Evolutionary conservation across 2,797 vertebrate genomes (phyloP), one percentile per base, ranked within the genome.

Genomic region (Acropternis orthonyx): DNA sequence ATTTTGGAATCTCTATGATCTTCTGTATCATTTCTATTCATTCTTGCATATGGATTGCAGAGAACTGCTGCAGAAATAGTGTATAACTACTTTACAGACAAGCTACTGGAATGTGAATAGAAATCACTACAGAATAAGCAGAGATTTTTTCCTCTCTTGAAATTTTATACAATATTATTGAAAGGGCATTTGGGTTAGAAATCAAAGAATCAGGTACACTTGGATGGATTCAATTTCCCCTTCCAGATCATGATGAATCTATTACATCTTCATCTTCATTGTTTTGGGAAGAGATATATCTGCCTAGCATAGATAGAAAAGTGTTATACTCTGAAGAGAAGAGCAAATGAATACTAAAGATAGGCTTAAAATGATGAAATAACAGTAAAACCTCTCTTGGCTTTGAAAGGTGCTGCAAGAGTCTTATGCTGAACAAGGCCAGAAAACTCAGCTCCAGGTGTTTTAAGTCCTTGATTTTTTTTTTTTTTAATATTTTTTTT

Each of bases 1-100:
- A 85, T 91, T 92, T 85, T 90, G 71, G 93, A 95, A 95, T 86
- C 37, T 90, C 85, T 74, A 3, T 4, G 92, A 93, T 91, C 72
- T 84, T 91, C 73, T 92, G 67, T 74, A 77, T 87, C 14, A 83
- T 94, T 94, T 96, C 82, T 93, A 51, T 84, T 85, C 43, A 73
- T 66, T 92, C 43, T 92, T 90, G 66, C 49, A 67, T 79, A 71
- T 34, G 80, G 83, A 92, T 90, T 88, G 37, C 66, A 91, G 66
- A 89, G 72, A 89, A 85, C 8, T 58, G 75, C 91, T 89, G 71
- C 48, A 81, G 71, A 96, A 96, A 93, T 68, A 86, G 36, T 16
- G 48, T 49, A 62, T 62, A 94, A 91, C 68, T 75, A 37, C 66
- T 92, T 63, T 93, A 41, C 85, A 94, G 82, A 79, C 66, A 96